These are phyloP conservation scores for Saxicola maurus DNA, from an alignment of 2,797 vertebrate species.

Conservation along the genomic window DNA sequence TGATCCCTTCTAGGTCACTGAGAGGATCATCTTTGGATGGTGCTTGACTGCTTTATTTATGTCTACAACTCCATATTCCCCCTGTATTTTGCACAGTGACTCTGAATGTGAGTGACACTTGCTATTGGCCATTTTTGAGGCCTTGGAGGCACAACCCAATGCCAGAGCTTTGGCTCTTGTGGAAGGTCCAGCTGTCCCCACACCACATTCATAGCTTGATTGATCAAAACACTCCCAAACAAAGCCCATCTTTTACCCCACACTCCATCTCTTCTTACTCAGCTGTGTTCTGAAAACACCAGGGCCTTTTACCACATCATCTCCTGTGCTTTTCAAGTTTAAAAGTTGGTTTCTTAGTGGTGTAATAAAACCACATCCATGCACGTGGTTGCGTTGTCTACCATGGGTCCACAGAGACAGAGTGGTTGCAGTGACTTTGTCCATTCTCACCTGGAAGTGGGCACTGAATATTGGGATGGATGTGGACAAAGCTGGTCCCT, in stretches of 20 bases:
- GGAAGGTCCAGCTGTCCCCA: neutral
- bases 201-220: neutral
- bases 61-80: neutral
- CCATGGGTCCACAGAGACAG: neutral
- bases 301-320: neutral
- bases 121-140: neutral
- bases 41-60: neutral
- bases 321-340: neutral
- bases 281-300: neutral
- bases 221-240: neutral
- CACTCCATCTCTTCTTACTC: neutral
- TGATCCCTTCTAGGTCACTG: neutral
- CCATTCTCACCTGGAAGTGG: neutral
- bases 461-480: neutral
- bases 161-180: neutral
- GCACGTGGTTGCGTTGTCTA: rapidly evolving
- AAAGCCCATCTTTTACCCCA: neutral
- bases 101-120: neutral
- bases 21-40: neutral
- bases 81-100: neutral
- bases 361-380: neutral
- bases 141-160: neutral
- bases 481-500: neutral
- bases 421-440: neutral
- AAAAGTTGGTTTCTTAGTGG: neutral